Evolutionary conservation across 1,140 invertebrate species (phyloP).

Genomic region (Cotesia typhae): DNA sequence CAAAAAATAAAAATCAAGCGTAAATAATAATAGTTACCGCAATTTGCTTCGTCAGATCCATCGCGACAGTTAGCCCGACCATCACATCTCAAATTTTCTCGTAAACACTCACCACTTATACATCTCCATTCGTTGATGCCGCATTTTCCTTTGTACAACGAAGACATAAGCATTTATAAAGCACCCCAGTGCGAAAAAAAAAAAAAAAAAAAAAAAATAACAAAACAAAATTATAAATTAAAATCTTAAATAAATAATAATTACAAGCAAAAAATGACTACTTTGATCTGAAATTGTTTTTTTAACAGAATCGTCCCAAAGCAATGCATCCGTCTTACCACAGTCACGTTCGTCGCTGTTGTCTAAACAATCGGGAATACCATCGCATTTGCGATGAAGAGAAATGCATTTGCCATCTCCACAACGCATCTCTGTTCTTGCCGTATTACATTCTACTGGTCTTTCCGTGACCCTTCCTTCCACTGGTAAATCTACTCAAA

Average conservation of each 20-base stretch:
- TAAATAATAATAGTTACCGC: constrained; percentile 48
- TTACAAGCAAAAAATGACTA: constrained; percentile 39
- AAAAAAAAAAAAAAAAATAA: constrained; percentile 1
- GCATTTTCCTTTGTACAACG: constrained; percentile 54
- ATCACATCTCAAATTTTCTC: constrained; percentile 73
- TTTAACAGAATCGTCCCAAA: background rate
- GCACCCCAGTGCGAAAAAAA: background rate
- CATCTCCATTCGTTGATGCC: constrained; percentile 60
- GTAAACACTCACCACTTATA: constrained; percentile 76
- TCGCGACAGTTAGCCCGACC: constrained; percentile 76
- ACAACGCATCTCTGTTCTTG: constrained; percentile 67
- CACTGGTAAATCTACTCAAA: constrained; percentile 48
- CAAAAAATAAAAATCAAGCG: background rate
- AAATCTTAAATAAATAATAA: constrained; percentile 29
- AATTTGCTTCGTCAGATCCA: constrained; percentile 76
- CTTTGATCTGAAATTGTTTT: background rate
- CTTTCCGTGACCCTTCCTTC: constrained; percentile 48
- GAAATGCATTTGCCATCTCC: constrained; percentile 63
- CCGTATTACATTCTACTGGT: constrained; percentile 48
- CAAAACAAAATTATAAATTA: constrained; percentile 27
- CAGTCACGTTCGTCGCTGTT: constrained; percentile 67
- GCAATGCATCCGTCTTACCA: constrained; percentile 55
- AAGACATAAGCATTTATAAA: constrained; percentile 58
- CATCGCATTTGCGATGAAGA: constrained; percentile 64
- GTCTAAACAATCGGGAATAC: constrained; percentile 69